These are phyloP conservation scores for Styela plicata DNA, from an alignment of 23 tunicate genomes.

Conservation along the genomic window DNA sequence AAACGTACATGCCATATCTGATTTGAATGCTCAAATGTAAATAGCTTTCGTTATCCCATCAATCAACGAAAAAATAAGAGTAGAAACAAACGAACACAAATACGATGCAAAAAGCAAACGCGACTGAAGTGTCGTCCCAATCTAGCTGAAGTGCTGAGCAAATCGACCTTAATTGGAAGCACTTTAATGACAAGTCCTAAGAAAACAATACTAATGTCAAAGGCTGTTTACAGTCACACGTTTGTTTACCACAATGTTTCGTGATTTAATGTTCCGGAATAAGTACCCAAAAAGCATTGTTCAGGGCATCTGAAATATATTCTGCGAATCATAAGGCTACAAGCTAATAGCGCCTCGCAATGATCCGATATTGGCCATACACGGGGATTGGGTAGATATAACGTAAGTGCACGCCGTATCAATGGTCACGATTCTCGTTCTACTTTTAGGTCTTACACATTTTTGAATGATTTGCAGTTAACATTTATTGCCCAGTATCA, in stretches of 20 bases:
- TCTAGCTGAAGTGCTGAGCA: constrained; percentile 14
- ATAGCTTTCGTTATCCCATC: constrained; percentile 10
- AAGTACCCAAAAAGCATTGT: not conserved
- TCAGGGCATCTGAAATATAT: no score
- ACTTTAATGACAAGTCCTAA: constrained; percentile 14
- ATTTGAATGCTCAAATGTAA: not conserved
- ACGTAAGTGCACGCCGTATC: no score
- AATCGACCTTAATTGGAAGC: constrained; percentile 17
- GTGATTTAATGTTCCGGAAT: not conserved
- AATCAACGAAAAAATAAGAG: constrained; percentile 8
- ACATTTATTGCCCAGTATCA: no score
- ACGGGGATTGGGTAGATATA: no score
- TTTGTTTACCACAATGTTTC: not conserved
- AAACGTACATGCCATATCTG: not conserved
- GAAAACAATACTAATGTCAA: constrained; percentile 18
- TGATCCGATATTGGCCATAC: no score
- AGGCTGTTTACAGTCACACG: constrained; percentile 10
- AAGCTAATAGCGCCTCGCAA: no score
- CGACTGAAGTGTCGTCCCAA: constrained; percentile 5
- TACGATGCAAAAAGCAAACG: constrained; percentile 25
- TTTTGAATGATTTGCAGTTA: no score
- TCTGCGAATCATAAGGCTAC: no score
- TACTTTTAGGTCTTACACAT: no score
- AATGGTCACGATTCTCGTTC: no score
- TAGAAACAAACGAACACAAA: constrained; percentile 24